Conservation (phyloP, 1,140 invertebrate genomes). For the Platorchestia sp. region DNA sequence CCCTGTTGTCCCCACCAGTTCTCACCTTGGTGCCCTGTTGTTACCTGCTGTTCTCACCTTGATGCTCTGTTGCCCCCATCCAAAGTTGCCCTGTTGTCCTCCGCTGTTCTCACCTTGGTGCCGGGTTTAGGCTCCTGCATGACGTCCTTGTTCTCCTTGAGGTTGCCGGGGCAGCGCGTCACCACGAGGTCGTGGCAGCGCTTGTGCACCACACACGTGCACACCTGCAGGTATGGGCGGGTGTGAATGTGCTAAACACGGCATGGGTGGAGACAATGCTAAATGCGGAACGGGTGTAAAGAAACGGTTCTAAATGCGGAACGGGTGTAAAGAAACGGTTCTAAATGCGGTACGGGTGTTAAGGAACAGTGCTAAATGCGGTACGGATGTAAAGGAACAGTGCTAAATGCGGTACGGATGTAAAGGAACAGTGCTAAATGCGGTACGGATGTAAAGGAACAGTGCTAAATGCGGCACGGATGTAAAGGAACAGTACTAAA, state of each 20-base stretch:
- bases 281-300: background rate
- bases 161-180: constrained; percentile 89
- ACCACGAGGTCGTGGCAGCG: constrained; percentile 94
- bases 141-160: constrained; percentile 18
- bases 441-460: background rate
- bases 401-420: too few species aligned
- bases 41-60: constrained; percentile 15
- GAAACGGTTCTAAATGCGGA: background rate
- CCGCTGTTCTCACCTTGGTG: constrained; percentile 22
- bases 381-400: too few species aligned
- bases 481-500: background rate
- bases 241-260: too few species aligned
- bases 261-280: too few species aligned
- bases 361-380: too few species aligned
- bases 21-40: too few species aligned
- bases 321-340: background rate
- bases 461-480: background rate
- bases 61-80: too few species aligned
- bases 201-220: constrained; percentile 98
- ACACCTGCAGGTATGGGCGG: constrained; percentile 80
- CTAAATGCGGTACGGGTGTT: background rate
- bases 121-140: constrained; percentile 10
- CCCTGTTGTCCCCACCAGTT: too few species aligned
- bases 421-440: too few species aligned
- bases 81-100: too few species aligned